Base-by-base conservation (phyloP, 2,113 vertebrate species). In the Setophaga petechia region DNA sequence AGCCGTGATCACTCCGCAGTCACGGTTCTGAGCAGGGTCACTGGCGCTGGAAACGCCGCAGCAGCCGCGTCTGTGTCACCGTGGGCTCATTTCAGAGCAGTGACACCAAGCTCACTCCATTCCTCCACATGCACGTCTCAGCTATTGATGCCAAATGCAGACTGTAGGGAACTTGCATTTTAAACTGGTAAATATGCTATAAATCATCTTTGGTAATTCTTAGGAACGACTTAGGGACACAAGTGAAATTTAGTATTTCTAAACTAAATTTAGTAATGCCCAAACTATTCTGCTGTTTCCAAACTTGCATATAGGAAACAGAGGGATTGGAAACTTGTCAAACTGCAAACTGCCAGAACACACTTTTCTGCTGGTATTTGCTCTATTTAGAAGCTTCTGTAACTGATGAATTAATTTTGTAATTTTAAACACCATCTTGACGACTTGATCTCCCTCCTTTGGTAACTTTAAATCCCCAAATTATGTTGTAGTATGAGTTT, bases 101-200 rank as follows among this genome's bases (percentile, higher is more conserved):
- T 2, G 0, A 0, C 31, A 81, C 41, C 79, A 31, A 43, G 23
- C 17, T 74, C 15, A 0, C 3, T 80, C 0, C 0, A 4, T 20
- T 33, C 52, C 47, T 80, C 8, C 1, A 12, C 11, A 3, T 2
- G 27, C 0, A 1, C 20, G 1, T 66, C 43, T 74, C 68, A 21
- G 1, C 58, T 59, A 7, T 2, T 31, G 19, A 20, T 82, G 61
- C 61, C 2, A 2, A 80, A 37, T 24, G 16, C 39, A 54, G 33
- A 27, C 71, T 93, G 39, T 27, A 41, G 37, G 69, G 69, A 81
- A 25, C 12, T 18, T 44, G 43, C 14, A n/a, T 88, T 73, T 80
- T 18, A 54, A 75, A 59, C 15, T 46, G 47, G 27, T 67, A 63
- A 71, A 46, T 22, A 6, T 7, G 18, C 30, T 55, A 31, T 23